phyloP scores from a whole-genome alignment of 2,888 invertebrate species.

The Cylloceria caligata region DNA sequence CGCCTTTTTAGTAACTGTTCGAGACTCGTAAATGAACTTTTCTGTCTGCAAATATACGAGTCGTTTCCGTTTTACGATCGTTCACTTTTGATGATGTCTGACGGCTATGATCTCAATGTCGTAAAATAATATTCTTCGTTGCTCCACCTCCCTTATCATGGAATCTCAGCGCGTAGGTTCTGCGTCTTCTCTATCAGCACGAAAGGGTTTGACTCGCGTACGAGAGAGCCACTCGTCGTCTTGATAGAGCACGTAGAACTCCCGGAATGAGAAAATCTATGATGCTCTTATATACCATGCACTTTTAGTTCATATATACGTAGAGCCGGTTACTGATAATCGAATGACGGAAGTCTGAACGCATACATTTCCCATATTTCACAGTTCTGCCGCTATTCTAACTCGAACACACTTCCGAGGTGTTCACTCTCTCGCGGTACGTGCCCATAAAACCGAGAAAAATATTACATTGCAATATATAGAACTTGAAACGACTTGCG shows the following conservation, averaged over 20 bases:
- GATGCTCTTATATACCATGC: not conserved
- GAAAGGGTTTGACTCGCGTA: not conserved
- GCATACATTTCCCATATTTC: constrained; percentile 26
- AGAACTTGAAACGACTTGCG: not conserved
- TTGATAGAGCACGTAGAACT: constrained; percentile 10
- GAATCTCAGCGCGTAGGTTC: constrained; percentile 5
- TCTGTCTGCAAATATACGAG: constrained; percentile 14
- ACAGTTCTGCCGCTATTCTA: constrained; percentile 27
- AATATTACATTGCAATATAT: constrained; percentile 46
- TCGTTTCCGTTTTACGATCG: constrained; percentile 50
- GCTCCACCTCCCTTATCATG: not conserved
- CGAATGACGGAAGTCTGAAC: constrained; percentile 15
- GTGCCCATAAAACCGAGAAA: not conserved
- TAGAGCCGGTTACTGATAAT: not conserved
- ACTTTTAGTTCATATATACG: not conserved
- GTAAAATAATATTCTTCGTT: not conserved
- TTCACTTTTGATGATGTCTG: constrained; percentile 23
- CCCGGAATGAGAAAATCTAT: not conserved
- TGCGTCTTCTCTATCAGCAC: not conserved
- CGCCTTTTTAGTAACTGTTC: not conserved
- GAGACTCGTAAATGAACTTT: constrained; percentile 56
- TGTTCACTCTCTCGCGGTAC: constrained; percentile 15
- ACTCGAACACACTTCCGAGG: constrained; percentile 16
- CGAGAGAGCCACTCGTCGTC: not conserved
- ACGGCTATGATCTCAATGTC: not conserved